phyloP scores from a whole-genome alignment of 2,797 vertebrate genomes.

The Heliangelus exortis region DNA sequence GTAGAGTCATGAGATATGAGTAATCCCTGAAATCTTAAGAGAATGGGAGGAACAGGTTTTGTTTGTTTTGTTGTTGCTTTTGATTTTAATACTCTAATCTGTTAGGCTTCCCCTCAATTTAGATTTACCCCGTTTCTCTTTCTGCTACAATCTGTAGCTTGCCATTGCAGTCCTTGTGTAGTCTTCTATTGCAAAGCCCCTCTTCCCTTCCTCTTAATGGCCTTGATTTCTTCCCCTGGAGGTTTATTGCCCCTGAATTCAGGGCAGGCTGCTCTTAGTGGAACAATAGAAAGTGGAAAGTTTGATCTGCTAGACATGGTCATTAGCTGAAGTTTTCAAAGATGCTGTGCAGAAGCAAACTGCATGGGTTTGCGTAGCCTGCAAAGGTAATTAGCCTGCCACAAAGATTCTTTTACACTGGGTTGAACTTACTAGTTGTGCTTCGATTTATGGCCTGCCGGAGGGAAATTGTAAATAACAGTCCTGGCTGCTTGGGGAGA shows the following conservation, averaged over 20 bases:
- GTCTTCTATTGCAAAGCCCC: not conserved
- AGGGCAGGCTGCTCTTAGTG: not conserved
- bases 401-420: slow-evolving; percentile 9
- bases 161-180: not conserved
- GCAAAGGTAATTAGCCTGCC: slow-evolving; percentile 36
- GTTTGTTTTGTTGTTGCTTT: not conserved
- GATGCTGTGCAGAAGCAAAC: not conserved
- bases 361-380: not conserved
- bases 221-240: not conserved
- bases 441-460: slow-evolving; percentile 20
- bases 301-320: not conserved
- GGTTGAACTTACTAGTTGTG: slow-evolving; percentile 11
- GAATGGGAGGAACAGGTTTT: not conserved
- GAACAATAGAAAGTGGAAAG: slow-evolving; percentile 25
- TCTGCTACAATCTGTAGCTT: not conserved
- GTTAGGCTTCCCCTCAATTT: not conserved
- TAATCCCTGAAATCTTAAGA: not conserved
- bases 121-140: not conserved
- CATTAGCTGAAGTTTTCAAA: slow-evolving; percentile 14
- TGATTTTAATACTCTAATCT: not conserved
- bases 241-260: not conserved
- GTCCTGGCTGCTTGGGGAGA: not conserved
- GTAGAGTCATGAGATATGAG: not conserved
- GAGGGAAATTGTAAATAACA: slow-evolving; percentile 19
- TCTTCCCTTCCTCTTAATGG: not conserved